Base-by-base conservation (phyloP, 2,888 invertebrate species). In the Drosophila nr. perissopoda region DNA sequence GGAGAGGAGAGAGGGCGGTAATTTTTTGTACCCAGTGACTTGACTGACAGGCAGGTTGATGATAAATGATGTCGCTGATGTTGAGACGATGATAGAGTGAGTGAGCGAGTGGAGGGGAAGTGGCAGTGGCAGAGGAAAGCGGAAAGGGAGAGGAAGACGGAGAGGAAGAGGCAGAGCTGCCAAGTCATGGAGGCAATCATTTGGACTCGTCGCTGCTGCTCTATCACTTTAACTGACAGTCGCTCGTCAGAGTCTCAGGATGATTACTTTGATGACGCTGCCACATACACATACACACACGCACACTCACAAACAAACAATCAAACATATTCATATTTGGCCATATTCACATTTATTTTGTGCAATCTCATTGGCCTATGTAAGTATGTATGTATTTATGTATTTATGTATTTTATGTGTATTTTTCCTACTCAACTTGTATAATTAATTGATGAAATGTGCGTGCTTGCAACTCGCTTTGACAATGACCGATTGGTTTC, bases 31-130 rank as follows among this genome's bases (percentile, higher is more conserved):
- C 71, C 58, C 68, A 76, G 73, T 73, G 81, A 83, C 73, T 87
- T 86, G 90, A 86, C 87, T 88, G 86, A 92, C 91, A 90, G 91
- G 86, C 91, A 91, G 92, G 91, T 92, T 91, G 91, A 91, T 91
- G 92, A 91, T 92, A 91, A 91, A 91, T 91, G 91, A 92, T 92
- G 90, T 92, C 92, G 91, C 91, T 90, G 91, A 89, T 90, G 91
- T 85, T 85, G 77, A 68, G 69, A 72, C 83, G 89, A 70, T 73
- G 80, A 45, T 45, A 45, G 45, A 45, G 45, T 45, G 45, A 25
- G 25, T 25, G 45, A 21, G 21, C 16, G 45, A 16, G 25, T 63
- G 65, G 70, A 69, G 71, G 53, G 52, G 52, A 11, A 42, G 18
- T n/a, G 29, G 42, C 36, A 38, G 71, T 70, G 76, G 67, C 65